Conservation (phyloP, 2,888 invertebrate genomes). For the Eupithecia inturbata region DNA sequence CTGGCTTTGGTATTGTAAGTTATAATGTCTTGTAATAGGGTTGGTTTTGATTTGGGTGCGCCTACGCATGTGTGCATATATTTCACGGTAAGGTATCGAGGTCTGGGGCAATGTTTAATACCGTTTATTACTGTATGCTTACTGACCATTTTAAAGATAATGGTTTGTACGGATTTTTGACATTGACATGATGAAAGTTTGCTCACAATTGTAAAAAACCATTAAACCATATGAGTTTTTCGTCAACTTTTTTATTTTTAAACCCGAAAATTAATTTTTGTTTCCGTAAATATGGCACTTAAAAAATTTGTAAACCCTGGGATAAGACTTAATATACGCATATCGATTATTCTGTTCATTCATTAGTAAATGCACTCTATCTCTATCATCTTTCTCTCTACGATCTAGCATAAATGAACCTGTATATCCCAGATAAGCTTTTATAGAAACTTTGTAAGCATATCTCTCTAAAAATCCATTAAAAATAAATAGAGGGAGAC, state of each 20-base stretch:
- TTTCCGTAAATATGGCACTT: background rate
- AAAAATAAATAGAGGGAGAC: conserved; percentile 16
- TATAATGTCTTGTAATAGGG: conserved; percentile 21
- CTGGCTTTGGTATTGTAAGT: background rate
- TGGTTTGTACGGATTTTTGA: conserved; percentile 42
- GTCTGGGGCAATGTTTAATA: conserved; percentile 52
- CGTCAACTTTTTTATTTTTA: background rate
- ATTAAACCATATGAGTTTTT: background rate
- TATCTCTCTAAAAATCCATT: conserved; percentile 13
- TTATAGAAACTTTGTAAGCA: background rate
- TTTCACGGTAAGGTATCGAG: conserved; percentile 57
- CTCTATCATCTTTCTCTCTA: background rate
- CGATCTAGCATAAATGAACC: background rate
- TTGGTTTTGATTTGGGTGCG: conserved; percentile 23
- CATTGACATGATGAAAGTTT: conserved; percentile 28
- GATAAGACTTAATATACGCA: background rate
- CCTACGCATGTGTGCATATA: conserved; percentile 53
- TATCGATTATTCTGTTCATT: background rate
- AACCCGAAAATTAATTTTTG: background rate
- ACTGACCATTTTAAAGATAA: conserved; percentile 50
- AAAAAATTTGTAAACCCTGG: background rate
- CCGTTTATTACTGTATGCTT: conserved; percentile 60
- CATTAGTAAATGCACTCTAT: background rate
- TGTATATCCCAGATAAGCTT: background rate
- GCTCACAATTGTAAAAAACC: background rate